Evolutionary conservation across 2,888 invertebrate species (phyloP), one percentile per base, ranked within the genome.

Genomic region (Eristalis pertinax): DNA sequence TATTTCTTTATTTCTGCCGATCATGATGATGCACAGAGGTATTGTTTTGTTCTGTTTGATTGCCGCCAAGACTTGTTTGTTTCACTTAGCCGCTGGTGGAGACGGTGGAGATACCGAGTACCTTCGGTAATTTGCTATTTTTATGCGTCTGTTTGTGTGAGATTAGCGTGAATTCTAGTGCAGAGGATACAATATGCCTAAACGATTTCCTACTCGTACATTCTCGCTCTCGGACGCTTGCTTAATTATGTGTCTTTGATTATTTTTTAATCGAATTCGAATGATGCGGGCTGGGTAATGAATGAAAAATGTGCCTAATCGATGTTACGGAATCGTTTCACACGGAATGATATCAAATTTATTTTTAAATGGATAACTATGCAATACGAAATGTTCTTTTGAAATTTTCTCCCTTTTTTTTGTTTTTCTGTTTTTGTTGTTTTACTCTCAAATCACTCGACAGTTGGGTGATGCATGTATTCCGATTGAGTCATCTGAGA

Each of bases 121-220:
- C 68, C 29, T 75, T 83, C 63, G 67, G 83, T 83, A 79, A 86
- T 83, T 74, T 63, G 70, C 75, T 87, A 87, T 87, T 87, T 87
- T 68, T 78, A 78, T 73, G 26, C 62, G 64, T 19, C 43, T 70
- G 76, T 62, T 15, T 58, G 67, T 22, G 64, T 73, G 56, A 32
- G 62, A 58, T 64, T 58, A 41, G 77, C 64, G 60, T 65, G 69
- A n/a, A 86, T 86, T 82, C 70, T 78, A 74, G 78, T 75, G 67
- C 82, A 67, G n/a, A 38, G 35, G 26, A 76, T 67, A 70, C 75
- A 76, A 78, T 87, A 83, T 79, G 86, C 82, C 86, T 87, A 87
- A 83, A 79, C 75, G 79, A 75, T 83, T 87, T 75, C 74, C 74
- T 83, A 63, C 38, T 10, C 13, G 32, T 74, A 72, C 67, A 1